Percentiles rank a stretch among this genome's conserved stretches.
Conservation (phyloP, 2,797 vertebrate species). For the Myotis pilosus region DNA sequence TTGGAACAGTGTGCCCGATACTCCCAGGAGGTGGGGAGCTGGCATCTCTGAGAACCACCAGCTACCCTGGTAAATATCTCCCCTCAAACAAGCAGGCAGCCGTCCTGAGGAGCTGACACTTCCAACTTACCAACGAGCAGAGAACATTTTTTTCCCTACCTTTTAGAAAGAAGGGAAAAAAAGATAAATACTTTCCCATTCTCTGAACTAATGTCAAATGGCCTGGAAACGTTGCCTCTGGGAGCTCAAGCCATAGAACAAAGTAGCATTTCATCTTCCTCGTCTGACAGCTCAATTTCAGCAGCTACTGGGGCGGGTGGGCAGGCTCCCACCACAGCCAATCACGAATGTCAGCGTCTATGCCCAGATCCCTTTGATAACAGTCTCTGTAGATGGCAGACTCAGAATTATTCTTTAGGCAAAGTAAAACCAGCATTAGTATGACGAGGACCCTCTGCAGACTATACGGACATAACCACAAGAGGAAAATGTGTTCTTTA, state of each 20-base stretch:
- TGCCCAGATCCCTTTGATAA: conserved; percentile 73
- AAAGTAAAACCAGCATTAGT: conserved; percentile 65
- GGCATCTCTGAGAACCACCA: neutral
- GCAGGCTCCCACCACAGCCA: conserved; percentile 65
- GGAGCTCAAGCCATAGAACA: conserved; percentile 75
- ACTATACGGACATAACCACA: neutral
- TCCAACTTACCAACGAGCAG: conserved; percentile 62
- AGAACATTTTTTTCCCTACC: conserved; percentile 57
- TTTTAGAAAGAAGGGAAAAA: neutral
- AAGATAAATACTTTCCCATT: conserved; percentile 64
- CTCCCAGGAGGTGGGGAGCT: neutral
- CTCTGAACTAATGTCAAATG: conserved; percentile 75
- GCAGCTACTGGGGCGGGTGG: conserved; percentile 64
- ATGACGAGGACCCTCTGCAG: conserved; percentile 50
- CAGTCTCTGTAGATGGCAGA: conserved; percentile 62
- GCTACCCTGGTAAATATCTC: neutral
- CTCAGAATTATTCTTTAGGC: conserved; percentile 71
- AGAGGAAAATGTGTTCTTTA: conserved; percentile 54
- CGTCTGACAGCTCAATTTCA: conserved; percentile 83
- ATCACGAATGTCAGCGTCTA: conserved; percentile 74
- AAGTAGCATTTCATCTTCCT: conserved; percentile 83
- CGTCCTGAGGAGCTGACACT: conserved; percentile 35
- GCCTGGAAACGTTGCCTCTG: conserved; percentile 76
- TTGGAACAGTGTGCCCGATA: neutral
- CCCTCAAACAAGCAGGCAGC: neutral